Percentiles rank a stretch among this genome's conserved stretches.
Evolutionary conservation across 2,113 vertebrate genomes (phyloP).

Genomic region (Nicator chloris): DNA sequence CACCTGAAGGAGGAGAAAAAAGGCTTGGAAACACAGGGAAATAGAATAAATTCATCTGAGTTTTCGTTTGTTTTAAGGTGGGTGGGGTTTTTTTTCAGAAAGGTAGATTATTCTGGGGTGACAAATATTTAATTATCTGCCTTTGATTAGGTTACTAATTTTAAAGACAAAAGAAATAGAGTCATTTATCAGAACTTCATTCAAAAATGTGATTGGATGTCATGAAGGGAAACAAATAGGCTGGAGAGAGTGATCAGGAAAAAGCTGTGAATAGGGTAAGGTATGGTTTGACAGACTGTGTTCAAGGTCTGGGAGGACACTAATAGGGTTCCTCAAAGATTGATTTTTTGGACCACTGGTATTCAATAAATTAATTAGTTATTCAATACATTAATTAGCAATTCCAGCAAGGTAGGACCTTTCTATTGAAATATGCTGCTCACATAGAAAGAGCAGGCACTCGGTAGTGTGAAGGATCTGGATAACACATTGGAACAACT

Average conservation of each 20-base stretch:
- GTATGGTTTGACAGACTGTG: background rate
- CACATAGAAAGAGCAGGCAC: background rate
- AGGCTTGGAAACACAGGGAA: background rate
- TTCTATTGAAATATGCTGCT: background rate
- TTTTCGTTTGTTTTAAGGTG: background rate
- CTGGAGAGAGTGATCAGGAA: background rate
- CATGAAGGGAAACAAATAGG: background rate
- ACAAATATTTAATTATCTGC: slow-evolving; percentile 5
- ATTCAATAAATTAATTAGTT: background rate
- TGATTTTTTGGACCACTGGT: background rate
- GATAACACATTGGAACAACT: background rate
- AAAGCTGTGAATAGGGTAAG: background rate
- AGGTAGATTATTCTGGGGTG: background rate
- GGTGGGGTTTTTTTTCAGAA: background rate
- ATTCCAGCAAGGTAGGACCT: background rate
- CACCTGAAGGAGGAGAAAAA: background rate
- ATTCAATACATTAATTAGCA: background rate
- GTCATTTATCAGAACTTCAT: background rate
- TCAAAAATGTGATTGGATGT: background rate
- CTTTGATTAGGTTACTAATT: slow-evolving; percentile 34
- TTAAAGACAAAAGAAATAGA: background rate
- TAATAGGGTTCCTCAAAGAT: background rate
- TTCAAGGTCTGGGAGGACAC: background rate
- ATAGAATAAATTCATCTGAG: background rate
- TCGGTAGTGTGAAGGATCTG: background rate